These are phyloP conservation scores for Heliconius melpomene DNA, from an alignment of 1,140 invertebrate species.

Conservation along the genomic window DNA sequence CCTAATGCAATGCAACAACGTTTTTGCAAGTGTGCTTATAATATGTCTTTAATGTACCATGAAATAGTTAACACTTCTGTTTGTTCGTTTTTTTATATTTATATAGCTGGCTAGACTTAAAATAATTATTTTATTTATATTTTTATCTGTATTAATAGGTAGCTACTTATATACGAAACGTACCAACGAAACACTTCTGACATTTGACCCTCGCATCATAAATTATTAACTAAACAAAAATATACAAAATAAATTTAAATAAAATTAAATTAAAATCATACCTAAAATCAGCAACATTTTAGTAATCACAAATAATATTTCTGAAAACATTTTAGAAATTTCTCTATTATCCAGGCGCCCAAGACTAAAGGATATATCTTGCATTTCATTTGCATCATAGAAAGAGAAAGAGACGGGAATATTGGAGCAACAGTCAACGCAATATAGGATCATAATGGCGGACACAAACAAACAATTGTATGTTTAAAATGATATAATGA, in stretches of 20 bases:
- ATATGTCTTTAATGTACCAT: no score
- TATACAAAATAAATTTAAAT: background rate
- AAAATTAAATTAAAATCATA: background rate
- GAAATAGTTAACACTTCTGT: no score
- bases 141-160: no score
- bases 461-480: constrained; percentile 52
- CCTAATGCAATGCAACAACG: no score
- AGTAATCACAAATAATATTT: background rate
- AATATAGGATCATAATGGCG: constrained; percentile 60
- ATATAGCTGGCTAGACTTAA: no score
- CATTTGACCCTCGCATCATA: background rate
- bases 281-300: constrained; percentile 14
- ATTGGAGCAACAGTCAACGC: constrained; percentile 51
- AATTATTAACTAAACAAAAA: background rate
- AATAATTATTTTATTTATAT: no score
- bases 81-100: background rate
- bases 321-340: background rate
- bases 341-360: background rate
- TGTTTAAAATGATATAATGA: constrained; percentile 24
- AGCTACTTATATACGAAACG: no score
- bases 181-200: background rate
- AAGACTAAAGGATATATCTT: constrained; percentile 39
- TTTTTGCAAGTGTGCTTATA: no score
- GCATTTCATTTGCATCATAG: constrained; percentile 45
- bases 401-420: constrained; percentile 59